phyloP scores from a whole-genome alignment of 1,140 invertebrate species.

The Magallana ariakensis region DNA sequence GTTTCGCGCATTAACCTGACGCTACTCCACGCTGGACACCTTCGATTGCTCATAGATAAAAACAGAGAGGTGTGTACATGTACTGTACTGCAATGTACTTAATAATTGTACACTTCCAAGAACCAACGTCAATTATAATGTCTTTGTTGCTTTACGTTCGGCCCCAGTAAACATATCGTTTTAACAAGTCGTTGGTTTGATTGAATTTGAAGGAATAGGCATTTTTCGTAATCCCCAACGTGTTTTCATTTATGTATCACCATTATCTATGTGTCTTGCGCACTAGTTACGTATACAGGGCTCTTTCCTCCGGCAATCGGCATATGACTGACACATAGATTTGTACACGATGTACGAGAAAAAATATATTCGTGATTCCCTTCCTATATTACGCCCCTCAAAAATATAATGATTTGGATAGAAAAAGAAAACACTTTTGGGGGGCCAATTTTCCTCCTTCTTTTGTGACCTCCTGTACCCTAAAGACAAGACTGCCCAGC shows the following conservation, averaged over 20 bases:
- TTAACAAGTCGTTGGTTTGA: slow-evolving; percentile 19
- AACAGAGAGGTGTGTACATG: slow-evolving; percentile 17
- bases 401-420: not conserved
- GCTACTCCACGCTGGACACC: slow-evolving; percentile 20
- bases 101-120: not conserved
- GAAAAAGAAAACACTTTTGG: not conserved
- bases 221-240: slow-evolving; percentile 36
- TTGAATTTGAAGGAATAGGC: slow-evolving; percentile 25
- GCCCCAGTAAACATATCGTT: not conserved
- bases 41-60: slow-evolving; percentile 38
- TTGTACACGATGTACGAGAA: slow-evolving; percentile 33
- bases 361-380: slow-evolving; percentile 27
- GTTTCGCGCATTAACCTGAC: slow-evolving; percentile 28
- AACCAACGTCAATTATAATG: not conserved
- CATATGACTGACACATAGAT: slow-evolving; percentile 38
- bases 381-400: slow-evolving; percentile 25
- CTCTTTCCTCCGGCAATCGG: slow-evolving; percentile 26
- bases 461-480: not conserved
- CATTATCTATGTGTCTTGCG: slow-evolving; percentile 35
- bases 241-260: slow-evolving; percentile 37
- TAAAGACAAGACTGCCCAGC: slow-evolving; percentile 2
- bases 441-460: not conserved
- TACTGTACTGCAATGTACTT: slow-evolving; percentile 16
- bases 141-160: not conserved
- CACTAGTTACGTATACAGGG: slow-evolving; percentile 23